These are phyloP conservation scores for Pegoplata infirma DNA, from an alignment of 2,888 invertebrate genomes.

Conservation along the genomic window DNA sequence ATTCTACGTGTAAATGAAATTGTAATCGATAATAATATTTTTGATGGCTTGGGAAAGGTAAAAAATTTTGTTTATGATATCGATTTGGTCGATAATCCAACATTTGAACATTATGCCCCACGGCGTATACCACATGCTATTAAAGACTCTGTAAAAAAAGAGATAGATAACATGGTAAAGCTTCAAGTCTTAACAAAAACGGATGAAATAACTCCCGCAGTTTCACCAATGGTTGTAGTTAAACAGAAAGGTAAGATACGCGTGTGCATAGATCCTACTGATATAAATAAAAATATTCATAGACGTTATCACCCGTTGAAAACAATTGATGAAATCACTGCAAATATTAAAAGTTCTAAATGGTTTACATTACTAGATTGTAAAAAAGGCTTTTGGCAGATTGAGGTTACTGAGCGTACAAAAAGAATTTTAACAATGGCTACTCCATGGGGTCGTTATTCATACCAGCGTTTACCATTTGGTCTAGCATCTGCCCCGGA, in stretches of 20 bases:
- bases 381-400: slow-evolving; percentile 64
- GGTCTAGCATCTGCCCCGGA: too few species aligned
- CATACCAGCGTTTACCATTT: too few species aligned
- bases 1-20: slow-evolving; percentile 43
- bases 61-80: slow-evolving; percentile 47
- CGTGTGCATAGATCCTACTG: slow-evolving; percentile 46
- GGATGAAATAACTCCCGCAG: slow-evolving; percentile 45
- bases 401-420: slow-evolving; percentile 62
- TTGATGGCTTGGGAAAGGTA: slow-evolving; percentile 51
- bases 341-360: too few species aligned
- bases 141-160: slow-evolving; percentile 47
- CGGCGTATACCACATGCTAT: slow-evolving; percentile 54
- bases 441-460: too few species aligned
- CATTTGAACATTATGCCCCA: slow-evolving; percentile 55
- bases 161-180: slow-evolving; percentile 52
- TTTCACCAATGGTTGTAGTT: slow-evolving; percentile 55
- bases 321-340: too few species aligned
- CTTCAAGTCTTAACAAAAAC: slow-evolving; percentile 40
- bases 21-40: too few species aligned
- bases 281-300: slow-evolving; percentile 54
- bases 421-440: too few species aligned
- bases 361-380: slow-evolving; percentile 56
- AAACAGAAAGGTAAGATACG: slow-evolving; percentile 43
- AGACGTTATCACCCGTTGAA: too few species aligned
- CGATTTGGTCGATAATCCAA: slow-evolving; percentile 50